A percentile compares a stretch with the other conserved stretches of the same genome.
Evolutionary conservation across 2,888 invertebrate species (phyloP).

Genomic region (Diabrotica balteata): DNA sequence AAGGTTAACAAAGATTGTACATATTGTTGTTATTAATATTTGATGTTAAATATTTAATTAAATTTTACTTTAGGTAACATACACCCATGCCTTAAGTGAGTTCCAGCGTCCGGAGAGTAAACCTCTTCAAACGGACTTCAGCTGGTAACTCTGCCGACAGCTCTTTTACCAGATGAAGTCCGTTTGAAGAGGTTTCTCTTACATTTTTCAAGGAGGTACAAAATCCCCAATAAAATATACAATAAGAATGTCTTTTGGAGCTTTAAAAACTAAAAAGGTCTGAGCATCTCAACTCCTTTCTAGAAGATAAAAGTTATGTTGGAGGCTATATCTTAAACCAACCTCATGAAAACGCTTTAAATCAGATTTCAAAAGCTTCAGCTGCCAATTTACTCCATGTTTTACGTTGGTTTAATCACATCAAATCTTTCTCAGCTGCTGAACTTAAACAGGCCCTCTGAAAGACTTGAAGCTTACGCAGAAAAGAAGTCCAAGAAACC

Average conservation of each 20-base stretch:
- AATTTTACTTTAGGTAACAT: no score
- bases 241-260: constrained; percentile 80
- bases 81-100: no score
- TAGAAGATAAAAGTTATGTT: constrained; percentile 88
- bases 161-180: no score
- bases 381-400: constrained; percentile 71
- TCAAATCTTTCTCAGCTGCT: constrained; percentile 82
- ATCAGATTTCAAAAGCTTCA: constrained; percentile 78
- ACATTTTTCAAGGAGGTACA: not conserved
- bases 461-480: constrained; percentile 89
- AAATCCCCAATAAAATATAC: not conserved
- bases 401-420: constrained; percentile 93
- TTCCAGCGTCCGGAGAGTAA: no score
- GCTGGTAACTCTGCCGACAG: no score
- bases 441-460: constrained; percentile 75
- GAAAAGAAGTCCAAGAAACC: constrained; percentile 97
- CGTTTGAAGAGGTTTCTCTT: no score
- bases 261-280: constrained; percentile 85
- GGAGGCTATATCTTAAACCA: constrained; percentile 86
- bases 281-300: constrained; percentile 79
- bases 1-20: no score
- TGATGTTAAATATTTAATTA: no score
- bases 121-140: no score
- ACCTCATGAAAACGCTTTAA: constrained; percentile 84
- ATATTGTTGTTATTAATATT: no score